Conservation (phyloP, 2,888 invertebrate genomes). For the Cetonia aurata region DNA sequence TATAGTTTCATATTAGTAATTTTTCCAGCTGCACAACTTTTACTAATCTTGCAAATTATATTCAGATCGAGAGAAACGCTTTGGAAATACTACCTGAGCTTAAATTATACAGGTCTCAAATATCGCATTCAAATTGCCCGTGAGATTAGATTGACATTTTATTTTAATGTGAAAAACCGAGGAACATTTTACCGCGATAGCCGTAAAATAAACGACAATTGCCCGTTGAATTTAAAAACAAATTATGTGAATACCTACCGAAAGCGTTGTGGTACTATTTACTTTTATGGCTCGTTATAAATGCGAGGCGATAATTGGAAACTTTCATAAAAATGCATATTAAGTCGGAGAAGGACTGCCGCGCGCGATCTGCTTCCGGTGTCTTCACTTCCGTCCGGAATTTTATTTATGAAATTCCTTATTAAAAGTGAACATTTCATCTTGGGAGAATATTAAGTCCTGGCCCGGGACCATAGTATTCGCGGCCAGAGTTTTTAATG, state of each 20-base stretch:
- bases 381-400: background rate
- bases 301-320: slow-evolving; percentile 30
- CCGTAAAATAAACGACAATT: slow-evolving; percentile 15
- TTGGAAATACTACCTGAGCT: too few relatives aligned
- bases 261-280: slow-evolving; percentile 11
- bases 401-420: slow-evolving; percentile 38
- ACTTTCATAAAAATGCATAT: slow-evolving; percentile 38
- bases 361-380: background rate
- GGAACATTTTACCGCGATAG: slow-evolving; percentile 1
- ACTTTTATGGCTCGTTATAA: slow-evolving; percentile 32
- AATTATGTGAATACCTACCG: slow-evolving; percentile 10
- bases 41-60: too few relatives aligned
- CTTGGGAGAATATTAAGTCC: slow-evolving; percentile 12
- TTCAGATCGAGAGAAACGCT: too few relatives aligned
- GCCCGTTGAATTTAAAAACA: slow-evolving; percentile 5
- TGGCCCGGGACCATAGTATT: background rate
- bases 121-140: background rate
- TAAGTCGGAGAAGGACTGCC: background rate
- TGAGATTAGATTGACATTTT: slow-evolving; percentile 22
- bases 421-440: slow-evolving; percentile 35
- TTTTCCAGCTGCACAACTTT: too few relatives aligned
- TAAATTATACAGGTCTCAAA: too few relatives aligned
- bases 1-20: too few relatives aligned
- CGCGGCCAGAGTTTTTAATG: slow-evolving; percentile 13
- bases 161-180: background rate